phyloP scores from a whole-genome alignment of 1,140 invertebrate genomes.

The Orchestia grillus region DNA sequence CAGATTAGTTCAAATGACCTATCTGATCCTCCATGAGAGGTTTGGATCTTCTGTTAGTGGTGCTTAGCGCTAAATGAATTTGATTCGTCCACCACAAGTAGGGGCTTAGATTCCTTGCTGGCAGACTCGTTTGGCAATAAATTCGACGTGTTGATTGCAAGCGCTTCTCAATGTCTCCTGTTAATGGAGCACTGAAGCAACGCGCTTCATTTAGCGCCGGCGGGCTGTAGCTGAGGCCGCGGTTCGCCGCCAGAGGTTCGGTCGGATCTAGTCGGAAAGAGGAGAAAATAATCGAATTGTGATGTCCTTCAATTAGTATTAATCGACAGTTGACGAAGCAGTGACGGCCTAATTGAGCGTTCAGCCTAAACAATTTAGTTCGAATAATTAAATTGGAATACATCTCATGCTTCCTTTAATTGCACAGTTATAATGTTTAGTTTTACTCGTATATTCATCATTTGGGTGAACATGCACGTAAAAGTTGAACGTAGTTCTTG shows the following conservation, averaged over 20 bases:
- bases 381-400: neutral
- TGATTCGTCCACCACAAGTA: neutral
- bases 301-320: neutral
- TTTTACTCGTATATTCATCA: too few species aligned
- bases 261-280: neutral
- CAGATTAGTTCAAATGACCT: neutral
- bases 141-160: neutral
- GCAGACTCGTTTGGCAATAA: neutral
- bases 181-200: neutral
- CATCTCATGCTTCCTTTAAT: too few species aligned
- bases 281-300: neutral
- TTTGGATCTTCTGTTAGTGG: neutral
- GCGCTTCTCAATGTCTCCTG: neutral
- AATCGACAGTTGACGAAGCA: neutral
- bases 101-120: neutral
- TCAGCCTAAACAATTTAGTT: neutral
- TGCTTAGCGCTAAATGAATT: neutral
- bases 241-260: neutral
- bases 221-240: neutral
- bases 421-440: too few species aligned
- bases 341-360: neutral
- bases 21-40: neutral
- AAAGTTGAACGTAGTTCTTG: too few species aligned
- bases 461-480: too few species aligned
- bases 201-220: neutral